A percentile compares a stretch with the other conserved stretches of the same genome.
These are phyloP conservation scores for Bombus pyrosoma DNA, from an alignment of 1,140 invertebrate genomes.

Conservation along the genomic window DNA sequence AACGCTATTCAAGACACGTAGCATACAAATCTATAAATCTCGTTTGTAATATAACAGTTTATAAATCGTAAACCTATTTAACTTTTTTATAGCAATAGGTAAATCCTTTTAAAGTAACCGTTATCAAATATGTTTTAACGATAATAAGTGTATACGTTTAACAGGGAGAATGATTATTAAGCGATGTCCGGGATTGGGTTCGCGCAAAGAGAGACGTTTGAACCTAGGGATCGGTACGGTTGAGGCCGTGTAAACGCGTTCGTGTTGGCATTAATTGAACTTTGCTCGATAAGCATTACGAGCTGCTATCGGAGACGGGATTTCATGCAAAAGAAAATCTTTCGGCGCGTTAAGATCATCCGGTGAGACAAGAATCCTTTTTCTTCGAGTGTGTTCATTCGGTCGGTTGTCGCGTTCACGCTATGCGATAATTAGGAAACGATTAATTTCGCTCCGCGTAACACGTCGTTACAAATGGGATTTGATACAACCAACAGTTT, in stretches of 20 bases:
- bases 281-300: slow-evolving; percentile 14
- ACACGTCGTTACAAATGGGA: slow-evolving; percentile 58
- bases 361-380: slow-evolving; percentile 61
- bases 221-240: background rate
- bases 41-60: too few species aligned
- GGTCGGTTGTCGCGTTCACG: slow-evolving; percentile 55
- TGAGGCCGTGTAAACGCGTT: background rate
- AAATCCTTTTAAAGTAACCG: too few species aligned
- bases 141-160: background rate
- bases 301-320: slow-evolving; percentile 13
- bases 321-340: slow-evolving; percentile 48
- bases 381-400: slow-evolving; percentile 5
- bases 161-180: background rate
- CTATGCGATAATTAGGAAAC: slow-evolving; percentile 69
- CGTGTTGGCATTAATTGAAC: slow-evolving; percentile 44
- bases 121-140: too few species aligned
- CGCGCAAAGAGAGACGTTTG: slow-evolving; percentile 1
- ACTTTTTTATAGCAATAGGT: too few species aligned
- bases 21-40: too few species aligned
- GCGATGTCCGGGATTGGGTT: background rate
- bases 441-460: slow-evolving; percentile 64
- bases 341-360: slow-evolving; percentile 40
- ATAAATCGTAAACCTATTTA: too few species aligned
- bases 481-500: slow-evolving; percentile 48
- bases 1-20: too few species aligned